Evolutionary conservation across 2,888 invertebrate species (phyloP), one percentile per base, ranked within the genome.

Genomic region (Scelioninae gen. 2): DNA sequence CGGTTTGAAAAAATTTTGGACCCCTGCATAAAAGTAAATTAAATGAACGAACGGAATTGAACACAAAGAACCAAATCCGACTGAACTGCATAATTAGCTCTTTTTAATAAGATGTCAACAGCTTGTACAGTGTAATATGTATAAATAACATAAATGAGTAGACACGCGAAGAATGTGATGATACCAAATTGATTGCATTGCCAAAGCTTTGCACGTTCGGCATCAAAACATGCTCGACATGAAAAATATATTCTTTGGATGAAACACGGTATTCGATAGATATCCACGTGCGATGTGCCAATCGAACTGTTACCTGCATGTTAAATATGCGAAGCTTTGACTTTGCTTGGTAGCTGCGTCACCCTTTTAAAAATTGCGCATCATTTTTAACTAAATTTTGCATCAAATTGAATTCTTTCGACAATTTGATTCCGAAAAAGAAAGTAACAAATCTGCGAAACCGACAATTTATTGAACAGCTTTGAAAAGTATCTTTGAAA

Each of bases 261-360:
- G 57, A 70, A 70, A 70, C 43, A 39, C 33, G 48, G 63, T 52
- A 70, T 70, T 70, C 57, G 57, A 48, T 70, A 57, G 50, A 70
- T 70, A 61, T 69, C 69, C 69, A 69, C 69, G 69, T 69, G 69
- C 69, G 61, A 63, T 63, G 70, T 70, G 70, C 70, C 63, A 70
- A 70, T 71, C 71, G 63, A 39, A 50, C 31, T 41, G 70, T 63
- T 58, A 63, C 60, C 55, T 70, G 70, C 48, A 70, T 57, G 43
- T 33, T 63, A 63, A 70, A 64, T 48, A 22, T 48, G 48, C 33
- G 33, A 48, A 13, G 31, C 50, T 67, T 52, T 50, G 19, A 15
- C 13, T 31, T 5, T 10, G 10, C 43, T 13, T 50, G 19, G 0
- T 9, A 7, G 22, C 57, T 52, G 31, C 50, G 63, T 70, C 57